phyloP scores from a whole-genome alignment of 2,113 vertebrate genomes.

The Platanista minor region DNA sequence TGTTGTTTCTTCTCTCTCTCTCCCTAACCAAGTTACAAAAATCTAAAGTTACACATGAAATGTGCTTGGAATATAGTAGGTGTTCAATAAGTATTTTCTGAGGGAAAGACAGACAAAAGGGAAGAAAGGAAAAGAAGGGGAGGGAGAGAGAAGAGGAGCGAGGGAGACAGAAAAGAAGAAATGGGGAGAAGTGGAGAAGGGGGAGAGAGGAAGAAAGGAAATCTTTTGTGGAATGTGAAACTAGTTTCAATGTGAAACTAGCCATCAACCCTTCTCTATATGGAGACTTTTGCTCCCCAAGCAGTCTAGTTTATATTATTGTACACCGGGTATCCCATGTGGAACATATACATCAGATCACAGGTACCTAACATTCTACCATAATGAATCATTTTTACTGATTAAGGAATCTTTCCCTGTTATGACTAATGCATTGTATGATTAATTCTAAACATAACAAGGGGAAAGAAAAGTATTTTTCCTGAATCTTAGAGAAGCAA shows the following conservation, averaged over 20 bases:
- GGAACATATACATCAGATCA: not conserved
- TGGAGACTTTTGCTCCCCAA: not conserved
- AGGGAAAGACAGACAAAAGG: not conserved
- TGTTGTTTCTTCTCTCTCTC: not conserved
- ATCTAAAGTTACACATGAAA: not conserved
- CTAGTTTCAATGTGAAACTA: not conserved
- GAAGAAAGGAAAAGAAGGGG: not conserved
- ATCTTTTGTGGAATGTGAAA: not conserved
- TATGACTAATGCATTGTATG: not conserved
- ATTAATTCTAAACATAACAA: not conserved
- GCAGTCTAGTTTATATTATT: not conserved
- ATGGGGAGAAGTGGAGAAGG: not conserved
- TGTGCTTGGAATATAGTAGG: not conserved
- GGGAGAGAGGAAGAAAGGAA: not conserved
- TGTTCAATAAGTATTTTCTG: not conserved
- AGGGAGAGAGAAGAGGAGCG: not conserved
- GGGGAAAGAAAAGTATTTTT: not conserved
- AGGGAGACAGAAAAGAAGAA: not conserved
- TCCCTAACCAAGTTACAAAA: not conserved
- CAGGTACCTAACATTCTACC: not conserved
- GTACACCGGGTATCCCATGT: not conserved
- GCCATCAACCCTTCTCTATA: not conserved
- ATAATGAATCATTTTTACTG: not conserved
- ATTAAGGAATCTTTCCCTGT: not conserved
- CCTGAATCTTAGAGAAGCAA: not conserved